Conservation (phyloP, 2,888 invertebrate species). For the Caradrina kadenii region DNA sequence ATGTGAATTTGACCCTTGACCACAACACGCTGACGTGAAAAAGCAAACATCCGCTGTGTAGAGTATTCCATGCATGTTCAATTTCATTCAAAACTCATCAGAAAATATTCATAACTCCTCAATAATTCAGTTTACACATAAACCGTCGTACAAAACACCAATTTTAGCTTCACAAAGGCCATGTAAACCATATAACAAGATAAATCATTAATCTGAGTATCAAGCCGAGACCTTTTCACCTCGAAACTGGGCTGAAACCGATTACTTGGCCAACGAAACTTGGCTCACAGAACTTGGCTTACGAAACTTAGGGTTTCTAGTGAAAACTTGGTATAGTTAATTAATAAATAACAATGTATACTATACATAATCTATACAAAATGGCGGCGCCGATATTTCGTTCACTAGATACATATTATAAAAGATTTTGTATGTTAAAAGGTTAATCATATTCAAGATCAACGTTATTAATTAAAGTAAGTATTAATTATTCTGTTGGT, state of each 20-base stretch:
- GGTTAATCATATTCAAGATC: constrained; percentile 11
- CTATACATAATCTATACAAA: constrained; percentile 7
- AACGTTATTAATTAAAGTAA: not conserved
- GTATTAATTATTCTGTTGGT: no score
- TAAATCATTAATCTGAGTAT: constrained; percentile 30
- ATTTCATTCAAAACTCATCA: not conserved
- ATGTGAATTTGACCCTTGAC: constrained; percentile 7
- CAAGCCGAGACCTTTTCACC: constrained; percentile 17
- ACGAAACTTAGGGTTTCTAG: constrained; percentile 13
- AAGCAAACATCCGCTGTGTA: not conserved
- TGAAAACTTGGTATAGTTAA: constrained; percentile 18
- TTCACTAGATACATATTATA: not conserved
- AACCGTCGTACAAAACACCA: not conserved
- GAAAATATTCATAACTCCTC: not conserved
- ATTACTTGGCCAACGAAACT: constrained; percentile 33
- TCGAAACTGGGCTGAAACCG: constrained; percentile 27
- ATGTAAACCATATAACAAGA: constrained; percentile 14
- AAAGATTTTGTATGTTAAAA: constrained; percentile 3
- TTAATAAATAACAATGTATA: constrained; percentile 30
- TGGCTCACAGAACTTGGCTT: constrained; percentile 18
- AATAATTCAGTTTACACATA: not conserved
- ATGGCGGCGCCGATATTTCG: not conserved
- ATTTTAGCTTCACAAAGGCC: constrained; percentile 20
- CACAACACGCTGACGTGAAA: not conserved
- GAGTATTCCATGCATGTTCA: constrained; percentile 15